Base-by-base conservation (phyloP, 2,888 invertebrate species). In the Torymus tubicola region DNA sequence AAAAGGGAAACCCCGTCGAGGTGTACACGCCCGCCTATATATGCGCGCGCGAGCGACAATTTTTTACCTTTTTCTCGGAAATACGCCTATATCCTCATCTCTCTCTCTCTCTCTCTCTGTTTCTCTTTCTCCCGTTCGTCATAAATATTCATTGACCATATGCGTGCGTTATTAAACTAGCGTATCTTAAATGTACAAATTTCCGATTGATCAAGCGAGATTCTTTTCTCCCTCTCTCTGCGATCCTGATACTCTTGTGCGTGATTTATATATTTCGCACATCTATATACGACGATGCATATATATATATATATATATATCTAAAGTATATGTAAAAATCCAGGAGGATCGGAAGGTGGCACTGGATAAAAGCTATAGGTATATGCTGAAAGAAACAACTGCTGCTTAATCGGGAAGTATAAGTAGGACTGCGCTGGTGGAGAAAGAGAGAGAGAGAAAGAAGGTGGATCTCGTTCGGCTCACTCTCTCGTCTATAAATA, bases 401-500 rank as follows among this genome's bases (percentile, higher is more conserved):
- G 42, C 42, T 42, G 42, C 8, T 42, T 4, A 71, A 8, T 53
- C 65, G 11, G 65, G 31, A n/a, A 3, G 55, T 52, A 53, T 12
- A 78, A 80, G 70, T 70, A 53, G 70, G 58, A 72, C 68, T 42
- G 42, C 4, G 8, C 8, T 21, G 21, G 21, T 50, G 68, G 53
- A 65, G 64, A 16, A 52, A 72, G 12, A 60, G 21, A 68, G 16
- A 18, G n/a, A 57, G 24, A 53, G 2, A 16, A 10, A 61, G 14
- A 69, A 16, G 76, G 61, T 55, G 63, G 64, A 50, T 64, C 60
- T 24, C 55, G 52, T 14, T 65, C 69, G 61, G 42, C 16, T 58
- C 58, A 8, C 75, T 61, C 77, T 77, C 60, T 60, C 68, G 72
- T 80, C 73, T 84, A 84, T 86, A 85, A 86, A 86, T 86, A 85